Evolutionary conservation across 30 jellyfish, hydroid and myxozoan genomes (phyloP), one percentile per base, ranked within the genome.

Genomic region (Mastigias papua): DNA sequence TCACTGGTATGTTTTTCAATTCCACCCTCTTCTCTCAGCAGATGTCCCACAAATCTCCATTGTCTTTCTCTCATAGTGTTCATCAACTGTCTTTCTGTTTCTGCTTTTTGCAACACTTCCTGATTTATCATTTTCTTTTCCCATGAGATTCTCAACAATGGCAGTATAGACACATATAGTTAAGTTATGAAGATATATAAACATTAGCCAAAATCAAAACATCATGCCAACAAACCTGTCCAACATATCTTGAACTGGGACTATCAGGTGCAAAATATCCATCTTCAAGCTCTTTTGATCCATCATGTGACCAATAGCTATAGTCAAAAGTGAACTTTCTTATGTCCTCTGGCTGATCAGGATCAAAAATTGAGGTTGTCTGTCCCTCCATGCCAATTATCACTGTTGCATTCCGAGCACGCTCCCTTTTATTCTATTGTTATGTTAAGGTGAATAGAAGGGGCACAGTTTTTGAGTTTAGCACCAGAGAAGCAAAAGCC

Each of bases 241-340:
- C 98, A 78, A 74, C 65, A 50, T 86, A 92, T 20, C 73, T 42
- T 27, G 95, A 68, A 29, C 69, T 69, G 65, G 91, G 66, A 0
- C 79, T 79, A 8, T 82, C 92, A 11, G 98, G 98, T 51, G 86
- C 91, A 86, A 86, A 86, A 58, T 92, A 92, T 21, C 98, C 98
- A 86, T 74, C 51, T 62, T 86, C 94, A 27, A 79, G 81, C 75
- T 92, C 92, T 34, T 72, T 73, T 25, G 90, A 80, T 2, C 98
- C 98, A 70, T 92, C 89, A 67, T 92, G 98, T 27, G 98, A 92
- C 98, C 98, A 92, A 58, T 92, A 92, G 50, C 98, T 92, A 34
- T 86, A 86, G 77, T 92, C 98, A 92, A 92, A 92, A 46, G 94
- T 69, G 81, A 92, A 92, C 19, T 77, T 42, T 51, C 87, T 70